These are phyloP conservation scores for Cryptosula pallasiana DNA, from an alignment of 2,888 invertebrate genomes.

Conservation along the genomic window DNA sequence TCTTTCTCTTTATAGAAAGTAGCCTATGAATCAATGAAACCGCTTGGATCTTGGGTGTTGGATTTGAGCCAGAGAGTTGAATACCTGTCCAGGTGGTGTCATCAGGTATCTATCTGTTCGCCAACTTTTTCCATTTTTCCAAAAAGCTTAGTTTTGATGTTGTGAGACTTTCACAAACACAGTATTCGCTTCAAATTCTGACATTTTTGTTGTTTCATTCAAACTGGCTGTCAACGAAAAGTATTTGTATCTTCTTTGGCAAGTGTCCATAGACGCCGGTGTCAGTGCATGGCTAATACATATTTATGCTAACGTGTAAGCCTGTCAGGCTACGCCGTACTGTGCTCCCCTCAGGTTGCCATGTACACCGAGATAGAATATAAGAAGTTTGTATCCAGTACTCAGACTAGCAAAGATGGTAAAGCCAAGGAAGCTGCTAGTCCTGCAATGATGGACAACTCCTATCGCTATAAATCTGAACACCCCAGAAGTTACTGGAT, in stretches of 20 bases:
- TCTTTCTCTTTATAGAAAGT: conserved; percentile 37
- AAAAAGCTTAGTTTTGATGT: too few relatives aligned
- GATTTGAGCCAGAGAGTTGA: conserved; percentile 45
- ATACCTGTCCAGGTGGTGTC: conserved; percentile 49
- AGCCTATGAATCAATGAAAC: conserved; percentile 49
- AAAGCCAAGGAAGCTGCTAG: conserved; percentile 2
- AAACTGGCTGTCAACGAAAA: too few relatives aligned
- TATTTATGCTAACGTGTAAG: too few relatives aligned
- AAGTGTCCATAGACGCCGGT: too few relatives aligned
- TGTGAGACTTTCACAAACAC: too few relatives aligned
- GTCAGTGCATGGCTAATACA: too few relatives aligned
- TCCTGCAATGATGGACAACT: conserved; percentile 13
- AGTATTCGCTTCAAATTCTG: too few relatives aligned
- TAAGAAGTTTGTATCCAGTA: conserved; percentile 1
- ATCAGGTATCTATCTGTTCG: conserved; percentile 32
- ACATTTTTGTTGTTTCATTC: too few relatives aligned
- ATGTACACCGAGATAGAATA: conserved; percentile 15
- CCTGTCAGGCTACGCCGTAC: too few relatives aligned
- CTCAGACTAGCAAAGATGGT: background rate
- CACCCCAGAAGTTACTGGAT: conserved; percentile 49
- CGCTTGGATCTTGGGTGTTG: conserved; percentile 45
- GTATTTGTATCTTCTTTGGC: too few relatives aligned
- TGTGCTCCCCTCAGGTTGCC: conserved; percentile 7
- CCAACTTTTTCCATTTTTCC: too few relatives aligned
- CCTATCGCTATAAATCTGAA: conserved; percentile 24